phyloP scores from a whole-genome alignment of 2,797 vertebrate species.

The Poeciliopsis paucimaculata region DNA sequence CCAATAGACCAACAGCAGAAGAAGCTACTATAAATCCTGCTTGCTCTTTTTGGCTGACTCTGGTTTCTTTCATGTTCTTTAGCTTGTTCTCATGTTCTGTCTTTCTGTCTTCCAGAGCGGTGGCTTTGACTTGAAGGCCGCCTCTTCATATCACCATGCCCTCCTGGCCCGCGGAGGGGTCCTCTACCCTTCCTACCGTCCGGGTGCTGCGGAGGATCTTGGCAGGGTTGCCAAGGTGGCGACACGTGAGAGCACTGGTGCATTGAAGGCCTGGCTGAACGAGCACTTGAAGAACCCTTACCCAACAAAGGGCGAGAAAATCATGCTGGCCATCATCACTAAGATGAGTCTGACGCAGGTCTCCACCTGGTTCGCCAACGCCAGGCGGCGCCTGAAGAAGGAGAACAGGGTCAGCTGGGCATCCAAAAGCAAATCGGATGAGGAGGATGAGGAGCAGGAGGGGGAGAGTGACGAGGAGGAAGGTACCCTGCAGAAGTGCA shows the following conservation, averaged over 20 bases:
- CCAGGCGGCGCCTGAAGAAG: constrained; percentile 84
- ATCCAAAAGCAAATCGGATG: constrained; percentile 81
- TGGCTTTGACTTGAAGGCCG: constrained; percentile 78
- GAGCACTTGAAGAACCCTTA: constrained; percentile 88
- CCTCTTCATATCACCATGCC: constrained; percentile 79
- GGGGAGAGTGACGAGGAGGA: constrained; percentile 78
- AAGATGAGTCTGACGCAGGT: constrained; percentile 88
- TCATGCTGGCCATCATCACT: constrained; percentile 87
- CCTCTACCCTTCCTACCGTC: constrained; percentile 78
- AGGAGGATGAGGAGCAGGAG: constrained; percentile 72
- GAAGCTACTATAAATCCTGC: neutral
- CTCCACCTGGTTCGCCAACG: constrained; percentile 88
- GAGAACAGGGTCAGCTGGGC: constrained; percentile 86
- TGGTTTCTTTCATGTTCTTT: neutral
- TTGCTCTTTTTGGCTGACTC: neutral
- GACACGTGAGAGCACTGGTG: constrained; percentile 84
- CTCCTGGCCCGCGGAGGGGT: constrained; percentile 74
- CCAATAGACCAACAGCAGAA: neutral
- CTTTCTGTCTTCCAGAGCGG: constrained; percentile 64
- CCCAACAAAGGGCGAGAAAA: constrained; percentile 86
- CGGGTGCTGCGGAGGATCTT: constrained; percentile 73
- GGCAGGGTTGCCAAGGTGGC: constrained; percentile 81
- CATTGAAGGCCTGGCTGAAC: constrained; percentile 85
- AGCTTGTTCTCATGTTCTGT: neutral
- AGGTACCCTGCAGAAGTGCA: constrained; percentile 56